A percentile compares a stretch with the other conserved stretches of the same genome.
These are phyloP conservation scores for Fregetta grallaria DNA, from an alignment of 2,113 vertebrate species.

Conservation along the genomic window DNA sequence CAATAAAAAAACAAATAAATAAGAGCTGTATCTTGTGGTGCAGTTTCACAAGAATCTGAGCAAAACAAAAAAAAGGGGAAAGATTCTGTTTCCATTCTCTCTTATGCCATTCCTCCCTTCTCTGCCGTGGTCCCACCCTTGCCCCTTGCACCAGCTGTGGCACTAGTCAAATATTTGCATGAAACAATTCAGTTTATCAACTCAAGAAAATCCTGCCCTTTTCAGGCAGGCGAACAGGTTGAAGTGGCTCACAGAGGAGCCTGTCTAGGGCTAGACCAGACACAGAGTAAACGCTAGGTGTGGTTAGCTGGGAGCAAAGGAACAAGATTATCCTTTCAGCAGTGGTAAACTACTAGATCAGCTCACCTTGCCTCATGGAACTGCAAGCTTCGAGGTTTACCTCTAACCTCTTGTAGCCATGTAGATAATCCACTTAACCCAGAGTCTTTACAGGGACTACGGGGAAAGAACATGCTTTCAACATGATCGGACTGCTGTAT, in stretches of 20 bases:
- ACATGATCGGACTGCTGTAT: accelerated
- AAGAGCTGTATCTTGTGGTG: not conserved
- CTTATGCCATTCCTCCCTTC: not conserved
- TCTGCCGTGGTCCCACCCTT: not conserved
- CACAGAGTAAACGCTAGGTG: not conserved
- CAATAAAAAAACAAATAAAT: not conserved
- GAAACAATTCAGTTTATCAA: not conserved
- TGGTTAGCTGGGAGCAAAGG: not conserved
- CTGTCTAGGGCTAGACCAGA: not conserved
- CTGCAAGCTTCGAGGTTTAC: not conserved
- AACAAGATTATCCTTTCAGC: not conserved
- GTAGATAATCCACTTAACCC: not conserved
- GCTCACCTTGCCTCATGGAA: not conserved
- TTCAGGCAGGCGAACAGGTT: not conserved
- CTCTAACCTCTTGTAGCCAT: not conserved
- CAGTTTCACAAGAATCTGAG: not conserved
- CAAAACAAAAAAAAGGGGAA: not conserved
- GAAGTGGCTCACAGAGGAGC: not conserved
- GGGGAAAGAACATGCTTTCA: not conserved
- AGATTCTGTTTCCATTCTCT: not conserved
- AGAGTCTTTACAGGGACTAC: accelerated
- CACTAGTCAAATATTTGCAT: not conserved
- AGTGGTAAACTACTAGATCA: not conserved
- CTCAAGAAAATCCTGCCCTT: not conserved
- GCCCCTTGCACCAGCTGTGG: not conserved